Evolutionary conservation across 2,888 invertebrate genomes (phyloP), one percentile per base, ranked within the genome.

Genomic region (Lasioglossum morio): DNA sequence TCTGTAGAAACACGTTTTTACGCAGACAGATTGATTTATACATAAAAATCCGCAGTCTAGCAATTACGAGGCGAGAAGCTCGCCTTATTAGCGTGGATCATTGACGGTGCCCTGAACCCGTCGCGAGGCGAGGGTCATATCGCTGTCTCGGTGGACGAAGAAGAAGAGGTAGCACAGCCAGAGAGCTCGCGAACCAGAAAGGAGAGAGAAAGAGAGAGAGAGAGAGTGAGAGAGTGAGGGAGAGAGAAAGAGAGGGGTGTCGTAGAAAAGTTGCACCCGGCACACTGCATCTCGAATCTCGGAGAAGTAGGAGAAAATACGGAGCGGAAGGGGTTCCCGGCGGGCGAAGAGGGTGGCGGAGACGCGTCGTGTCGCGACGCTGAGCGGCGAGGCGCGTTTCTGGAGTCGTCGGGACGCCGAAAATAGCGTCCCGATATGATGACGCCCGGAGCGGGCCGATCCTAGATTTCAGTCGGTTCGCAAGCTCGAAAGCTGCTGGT

Each of bases 401-500:
- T 94, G 94, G 94, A 94, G 94, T 94, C 94, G 94, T 94, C 92
- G 94, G 94, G 94, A 93, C 92, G 94, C 94, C 94, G 93, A 95
- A 95, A 95, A 95, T 95, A 95, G 95, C 94, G 93, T 93, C 93
- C 93, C 94, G 93, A 94, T 95, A 94, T 94, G 95, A 95, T 94
- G 95, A 95, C 93, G 95, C 94, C 94, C 95, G 93, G 94, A 93
- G 92, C 93, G 91, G 90, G 87, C 92, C 93, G 94, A 93, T 95
- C 94, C 94, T 94, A 94, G 95, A 94, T 95, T 95, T 95, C 95
- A 95, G 95, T 95, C 94, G 95, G 95, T 95, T 95, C 93, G 94
- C 94, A 95, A 94, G 94, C 94, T 94, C 94, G 94, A 93, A 92
- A 94, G 94, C 91, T 82, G 91, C 91, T 85, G 94, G 91, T 57